Conservation (phyloP, 2,113 vertebrate genomes). For the Periophthalmodon schlosseri region DNA sequence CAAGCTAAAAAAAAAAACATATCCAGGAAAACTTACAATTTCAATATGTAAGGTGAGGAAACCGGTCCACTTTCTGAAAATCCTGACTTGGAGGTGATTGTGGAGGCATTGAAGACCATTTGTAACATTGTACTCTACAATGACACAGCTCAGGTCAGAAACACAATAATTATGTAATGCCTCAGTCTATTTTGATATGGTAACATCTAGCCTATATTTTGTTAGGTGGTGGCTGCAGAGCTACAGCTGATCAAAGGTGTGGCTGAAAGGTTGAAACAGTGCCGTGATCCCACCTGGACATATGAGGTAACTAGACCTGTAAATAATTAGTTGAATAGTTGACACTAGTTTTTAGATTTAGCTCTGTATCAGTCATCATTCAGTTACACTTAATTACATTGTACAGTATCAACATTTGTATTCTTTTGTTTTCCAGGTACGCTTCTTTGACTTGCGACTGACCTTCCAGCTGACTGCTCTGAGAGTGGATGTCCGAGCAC, state of each 20-base stretch:
- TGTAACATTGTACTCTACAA: conserved; percentile 92
- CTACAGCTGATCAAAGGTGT: conserved; percentile 82
- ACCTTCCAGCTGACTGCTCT: conserved; percentile 89
- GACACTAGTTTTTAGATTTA: not conserved
- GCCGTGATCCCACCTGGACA: conserved; percentile 75
- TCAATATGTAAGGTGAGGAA: conserved; percentile 13
- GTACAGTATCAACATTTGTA: not conserved
- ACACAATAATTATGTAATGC: not conserved
- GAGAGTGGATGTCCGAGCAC: conserved; percentile 81
- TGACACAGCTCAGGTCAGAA: conserved; percentile 71
- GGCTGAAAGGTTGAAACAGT: conserved; percentile 81
- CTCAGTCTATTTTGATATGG: not conserved
- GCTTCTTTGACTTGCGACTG: conserved; percentile 89
- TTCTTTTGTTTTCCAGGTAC: conserved; percentile 60
- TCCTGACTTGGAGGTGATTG: conserved; percentile 82
- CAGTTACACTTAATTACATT: not conserved
- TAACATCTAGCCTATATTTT: conserved; percentile 11
- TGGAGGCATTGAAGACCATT: conserved; percentile 90
- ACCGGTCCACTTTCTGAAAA: conserved; percentile 59
- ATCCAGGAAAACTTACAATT: not conserved
- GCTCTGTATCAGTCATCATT: too few relatives aligned
- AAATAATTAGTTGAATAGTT: not conserved
- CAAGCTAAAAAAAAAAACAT: not conserved
- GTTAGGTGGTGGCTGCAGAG: conserved; percentile 75
- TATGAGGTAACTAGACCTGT: conserved; percentile 69